These are phyloP conservation scores for Cardinalis cardinalis DNA, from an alignment of 2,113 vertebrate genomes.

Conservation along the genomic window DNA sequence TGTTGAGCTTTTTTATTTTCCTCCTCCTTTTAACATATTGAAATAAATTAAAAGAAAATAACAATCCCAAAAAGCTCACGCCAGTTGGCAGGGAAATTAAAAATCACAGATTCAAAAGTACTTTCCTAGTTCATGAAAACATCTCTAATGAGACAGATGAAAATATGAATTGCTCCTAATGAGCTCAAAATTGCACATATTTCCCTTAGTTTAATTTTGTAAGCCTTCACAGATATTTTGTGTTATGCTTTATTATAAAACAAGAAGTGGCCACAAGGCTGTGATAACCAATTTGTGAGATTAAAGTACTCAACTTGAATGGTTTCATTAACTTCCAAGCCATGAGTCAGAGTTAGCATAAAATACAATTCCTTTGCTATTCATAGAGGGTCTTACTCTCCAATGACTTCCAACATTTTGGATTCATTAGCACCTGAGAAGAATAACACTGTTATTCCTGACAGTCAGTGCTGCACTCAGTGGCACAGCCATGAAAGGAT, in stretches of 20 bases:
- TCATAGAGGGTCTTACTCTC: slow-evolving; percentile 15
- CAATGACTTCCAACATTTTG: background rate
- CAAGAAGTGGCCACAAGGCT: slow-evolving; percentile 79
- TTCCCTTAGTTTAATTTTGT: slow-evolving; percentile 76
- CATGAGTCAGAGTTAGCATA: slow-evolving; percentile 65
- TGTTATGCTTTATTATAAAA: slow-evolving; percentile 78
- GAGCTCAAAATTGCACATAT: slow-evolving; percentile 73
- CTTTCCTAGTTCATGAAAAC: slow-evolving; percentile 73
- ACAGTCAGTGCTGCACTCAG: background rate
- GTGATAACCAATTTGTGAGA: slow-evolving; percentile 81
- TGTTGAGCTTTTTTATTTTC: background rate
- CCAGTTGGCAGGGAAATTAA: slow-evolving; percentile 63
- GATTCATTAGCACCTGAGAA: slow-evolving; percentile 21
- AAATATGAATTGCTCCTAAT: slow-evolving; percentile 79
- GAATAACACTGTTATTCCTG: background rate
- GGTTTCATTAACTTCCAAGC: slow-evolving; percentile 75
- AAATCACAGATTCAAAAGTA: slow-evolving; percentile 68
- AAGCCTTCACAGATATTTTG: slow-evolving; percentile 77
- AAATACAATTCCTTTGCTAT: slow-evolving; percentile 62
- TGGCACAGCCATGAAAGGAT: background rate
- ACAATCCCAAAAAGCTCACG: slow-evolving; percentile 45
- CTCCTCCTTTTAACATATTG: slow-evolving; percentile 51
- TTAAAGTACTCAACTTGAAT: slow-evolving; percentile 76
- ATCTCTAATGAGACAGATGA: slow-evolving; percentile 78
- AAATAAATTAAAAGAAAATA: slow-evolving; percentile 66